Percentiles rank a stretch among this genome's conserved stretches.
Conservation (phyloP, 2,888 invertebrate genomes). For the Acleris literana region DNA sequence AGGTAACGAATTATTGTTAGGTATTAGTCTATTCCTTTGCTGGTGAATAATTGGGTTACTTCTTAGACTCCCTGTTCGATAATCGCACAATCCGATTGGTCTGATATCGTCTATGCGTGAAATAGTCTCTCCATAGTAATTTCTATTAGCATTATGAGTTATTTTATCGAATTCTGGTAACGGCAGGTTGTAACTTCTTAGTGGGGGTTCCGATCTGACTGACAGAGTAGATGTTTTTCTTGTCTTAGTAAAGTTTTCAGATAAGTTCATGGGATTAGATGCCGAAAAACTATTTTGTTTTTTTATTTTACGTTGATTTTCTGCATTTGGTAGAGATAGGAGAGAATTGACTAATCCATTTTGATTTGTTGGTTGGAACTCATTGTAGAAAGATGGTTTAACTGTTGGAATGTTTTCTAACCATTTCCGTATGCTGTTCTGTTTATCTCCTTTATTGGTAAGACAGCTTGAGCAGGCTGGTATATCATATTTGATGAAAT, state of each 20-base stretch:
- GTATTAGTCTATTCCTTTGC: conserved; percentile 53
- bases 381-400: conserved; percentile 61
- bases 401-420: conserved; percentile 86
- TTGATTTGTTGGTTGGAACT: conserved; percentile 54
- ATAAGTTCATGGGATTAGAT: conserved; percentile 54
- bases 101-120: conserved; percentile 62
- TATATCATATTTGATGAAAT: conserved; percentile 71
- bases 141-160: conserved; percentile 51
- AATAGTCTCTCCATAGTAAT: conserved; percentile 61
- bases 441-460: conserved; percentile 86
- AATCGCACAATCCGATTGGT: conserved; percentile 60
- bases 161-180: conserved; percentile 67
- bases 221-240: conserved; percentile 66
- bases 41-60: conserved; percentile 51
- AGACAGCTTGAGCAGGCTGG: conserved; percentile 82
- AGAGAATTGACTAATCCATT: conserved; percentile 64
- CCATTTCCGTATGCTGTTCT: conserved; percentile 90
- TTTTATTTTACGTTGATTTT: conserved; percentile 57
- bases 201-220: conserved; percentile 73
- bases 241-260: conserved; percentile 56
- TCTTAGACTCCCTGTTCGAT: conserved; percentile 55
- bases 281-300: conserved; percentile 72
- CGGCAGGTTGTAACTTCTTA: conserved; percentile 71
- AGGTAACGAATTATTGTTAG: conserved; percentile 74
- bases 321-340: conserved; percentile 60